These are phyloP conservation scores for Oophaga pumilio DNA, from an alignment of 2,113 vertebrate genomes.

Conservation along the genomic window DNA sequence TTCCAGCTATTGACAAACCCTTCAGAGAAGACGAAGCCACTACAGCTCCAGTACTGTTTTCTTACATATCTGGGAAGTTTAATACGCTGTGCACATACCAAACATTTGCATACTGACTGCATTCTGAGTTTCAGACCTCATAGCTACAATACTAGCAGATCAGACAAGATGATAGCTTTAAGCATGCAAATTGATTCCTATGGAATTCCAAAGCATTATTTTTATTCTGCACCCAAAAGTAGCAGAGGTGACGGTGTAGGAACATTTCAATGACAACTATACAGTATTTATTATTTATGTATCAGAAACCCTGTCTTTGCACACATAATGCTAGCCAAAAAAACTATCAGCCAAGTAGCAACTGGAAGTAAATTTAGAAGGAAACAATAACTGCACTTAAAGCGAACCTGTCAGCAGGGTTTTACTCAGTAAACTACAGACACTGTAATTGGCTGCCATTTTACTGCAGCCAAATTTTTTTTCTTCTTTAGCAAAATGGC, in stretches of 20 bases:
- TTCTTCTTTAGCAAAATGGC: no score
- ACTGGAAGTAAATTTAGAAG: no score
- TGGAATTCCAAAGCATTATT: no score
- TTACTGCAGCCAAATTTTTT: no score
- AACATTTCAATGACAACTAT: neutral
- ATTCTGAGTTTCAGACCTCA: neutral
- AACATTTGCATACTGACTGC: conserved; percentile 13
- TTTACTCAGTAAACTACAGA: no score
- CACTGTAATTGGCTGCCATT: no score
- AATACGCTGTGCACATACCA: neutral
- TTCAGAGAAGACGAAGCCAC: neutral
- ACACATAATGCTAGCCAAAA: no score
- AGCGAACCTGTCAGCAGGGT: no score
- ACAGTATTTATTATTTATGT: no score
- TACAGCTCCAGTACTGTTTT: neutral
- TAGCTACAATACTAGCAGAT: conserved; percentile 10
- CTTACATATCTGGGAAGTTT: neutral
- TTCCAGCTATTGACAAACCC: neutral
- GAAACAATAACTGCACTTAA: no score
- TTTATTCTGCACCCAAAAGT: neutral
- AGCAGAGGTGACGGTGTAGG: neutral
- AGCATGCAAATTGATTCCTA: neutral
- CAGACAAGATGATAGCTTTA: neutral
- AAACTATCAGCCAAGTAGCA: no score
- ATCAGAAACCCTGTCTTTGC: no score